These are phyloP conservation scores for Sardina pilchardus DNA, from an alignment of 2,113 vertebrate species.

Conservation along the genomic window DNA sequence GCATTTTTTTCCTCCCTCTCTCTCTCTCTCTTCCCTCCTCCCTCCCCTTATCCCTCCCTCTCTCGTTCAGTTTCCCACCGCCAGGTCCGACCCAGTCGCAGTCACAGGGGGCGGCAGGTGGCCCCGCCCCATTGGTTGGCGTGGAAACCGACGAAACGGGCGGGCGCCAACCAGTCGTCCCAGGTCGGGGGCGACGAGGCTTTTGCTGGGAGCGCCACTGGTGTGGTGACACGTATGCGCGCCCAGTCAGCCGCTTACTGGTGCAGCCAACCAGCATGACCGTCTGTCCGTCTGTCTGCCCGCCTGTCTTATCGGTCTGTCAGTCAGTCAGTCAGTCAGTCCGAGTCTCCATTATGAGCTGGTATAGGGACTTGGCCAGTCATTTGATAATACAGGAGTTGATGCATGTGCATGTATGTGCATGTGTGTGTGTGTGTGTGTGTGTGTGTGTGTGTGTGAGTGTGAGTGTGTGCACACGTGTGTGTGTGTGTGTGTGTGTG, in stretches of 20 bases:
- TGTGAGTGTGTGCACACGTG: too few relatives aligned
- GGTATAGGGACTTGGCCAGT: too few relatives aligned
- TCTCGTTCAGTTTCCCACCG: neutral
- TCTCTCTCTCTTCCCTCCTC: neutral
- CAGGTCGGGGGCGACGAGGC: neutral
- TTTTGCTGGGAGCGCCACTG: neutral
- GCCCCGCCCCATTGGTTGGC: conserved; percentile 21
- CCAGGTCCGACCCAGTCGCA: conserved; percentile 23
- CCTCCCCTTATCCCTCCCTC: neutral
- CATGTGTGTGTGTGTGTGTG: neutral
- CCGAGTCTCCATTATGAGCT: too few relatives aligned
- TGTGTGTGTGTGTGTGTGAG: too few relatives aligned
- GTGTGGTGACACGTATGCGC: neutral
- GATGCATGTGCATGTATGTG: neutral
- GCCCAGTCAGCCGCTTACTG: neutral
- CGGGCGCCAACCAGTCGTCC: neutral
- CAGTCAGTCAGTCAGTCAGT: neutral
- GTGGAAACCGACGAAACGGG: neutral
- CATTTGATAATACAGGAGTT: too few relatives aligned
- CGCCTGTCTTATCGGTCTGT: conserved; percentile 41
- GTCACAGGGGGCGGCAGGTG: neutral
- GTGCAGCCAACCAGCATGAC: neutral
- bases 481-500: too few relatives aligned
- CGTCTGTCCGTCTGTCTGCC: conserved; percentile 41
- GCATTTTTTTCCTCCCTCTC: neutral